Percentiles rank a stretch among this genome's conserved stretches.
These are phyloP conservation scores for Butorides virescens DNA, from an alignment of 2,113 vertebrate genomes.

Conservation along the genomic window DNA sequence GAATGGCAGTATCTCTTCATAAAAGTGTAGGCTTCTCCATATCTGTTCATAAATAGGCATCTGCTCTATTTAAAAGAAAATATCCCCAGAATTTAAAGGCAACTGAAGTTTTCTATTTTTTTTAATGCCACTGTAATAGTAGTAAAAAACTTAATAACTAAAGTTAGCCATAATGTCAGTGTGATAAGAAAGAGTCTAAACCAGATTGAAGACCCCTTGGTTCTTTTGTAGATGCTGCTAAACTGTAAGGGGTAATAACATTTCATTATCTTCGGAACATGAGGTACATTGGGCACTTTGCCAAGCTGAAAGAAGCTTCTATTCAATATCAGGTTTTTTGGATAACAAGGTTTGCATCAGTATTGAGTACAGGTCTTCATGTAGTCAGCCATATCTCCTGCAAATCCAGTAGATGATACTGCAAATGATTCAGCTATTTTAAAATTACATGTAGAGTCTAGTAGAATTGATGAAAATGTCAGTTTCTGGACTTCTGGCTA, in stretches of 20 bases:
- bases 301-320: not conserved
- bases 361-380: not conserved
- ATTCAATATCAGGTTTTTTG: not conserved
- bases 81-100: not conserved
- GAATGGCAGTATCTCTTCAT: not conserved
- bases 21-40: not conserved
- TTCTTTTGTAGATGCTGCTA: not conserved
- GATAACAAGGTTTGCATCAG: not conserved
- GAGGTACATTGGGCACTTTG: not conserved
- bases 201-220: not conserved
- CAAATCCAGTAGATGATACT: not conserved
- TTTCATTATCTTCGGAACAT: not conserved
- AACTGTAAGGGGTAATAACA: not conserved
- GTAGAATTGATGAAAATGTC: not conserved
- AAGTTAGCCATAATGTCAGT: not conserved
- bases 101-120: not conserved
- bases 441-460: not conserved
- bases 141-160: not conserved
- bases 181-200: not conserved
- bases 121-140: not conserved
- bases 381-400: not conserved
- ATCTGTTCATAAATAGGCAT: not conserved
- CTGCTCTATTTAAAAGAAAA: not conserved
- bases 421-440: not conserved
- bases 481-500: not conserved